Evolutionary conservation across 2,888 invertebrate genomes (phyloP).

Genomic region (Protonemura montana): DNA sequence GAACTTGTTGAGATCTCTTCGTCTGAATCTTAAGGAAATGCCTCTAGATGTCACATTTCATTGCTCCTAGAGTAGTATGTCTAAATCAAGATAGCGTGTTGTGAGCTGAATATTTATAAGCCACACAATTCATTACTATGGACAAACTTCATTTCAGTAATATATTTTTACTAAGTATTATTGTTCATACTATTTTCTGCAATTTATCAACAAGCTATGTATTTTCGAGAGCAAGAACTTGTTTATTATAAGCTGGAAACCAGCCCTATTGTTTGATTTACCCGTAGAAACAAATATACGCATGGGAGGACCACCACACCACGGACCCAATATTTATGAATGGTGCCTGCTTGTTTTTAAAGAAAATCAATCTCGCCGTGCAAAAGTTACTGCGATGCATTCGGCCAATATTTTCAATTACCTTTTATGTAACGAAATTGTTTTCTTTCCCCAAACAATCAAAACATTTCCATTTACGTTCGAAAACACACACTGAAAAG

Average conservation of each 20-base stretch:
- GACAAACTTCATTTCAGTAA: background rate
- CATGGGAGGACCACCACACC: background rate
- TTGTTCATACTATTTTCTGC: background rate
- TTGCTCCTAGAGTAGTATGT: slow-evolving; percentile 25
- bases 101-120: background rate
- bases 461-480: slow-evolving; percentile 31
- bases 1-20: background rate
- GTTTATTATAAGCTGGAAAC: background rate
- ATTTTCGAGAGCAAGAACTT: background rate
- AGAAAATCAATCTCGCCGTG: background rate
- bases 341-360: background rate
- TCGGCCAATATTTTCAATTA: slow-evolving; percentile 20
- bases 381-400: background rate
- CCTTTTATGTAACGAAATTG: slow-evolving; percentile 14
- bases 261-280: background rate
- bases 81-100: background rate
- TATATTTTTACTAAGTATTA: background rate
- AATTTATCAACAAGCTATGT: background rate
- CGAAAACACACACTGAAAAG: slow-evolving; percentile 24
- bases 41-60: slow-evolving; percentile 40
- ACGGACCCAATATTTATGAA: background rate
- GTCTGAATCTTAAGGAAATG: slow-evolving; percentile 28
- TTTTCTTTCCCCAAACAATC: slow-evolving; percentile 33
- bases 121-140: background rate
- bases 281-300: background rate